Base-by-base conservation (phyloP, 2,113 vertebrate genomes). In the Pardalotus punctatus region DNA sequence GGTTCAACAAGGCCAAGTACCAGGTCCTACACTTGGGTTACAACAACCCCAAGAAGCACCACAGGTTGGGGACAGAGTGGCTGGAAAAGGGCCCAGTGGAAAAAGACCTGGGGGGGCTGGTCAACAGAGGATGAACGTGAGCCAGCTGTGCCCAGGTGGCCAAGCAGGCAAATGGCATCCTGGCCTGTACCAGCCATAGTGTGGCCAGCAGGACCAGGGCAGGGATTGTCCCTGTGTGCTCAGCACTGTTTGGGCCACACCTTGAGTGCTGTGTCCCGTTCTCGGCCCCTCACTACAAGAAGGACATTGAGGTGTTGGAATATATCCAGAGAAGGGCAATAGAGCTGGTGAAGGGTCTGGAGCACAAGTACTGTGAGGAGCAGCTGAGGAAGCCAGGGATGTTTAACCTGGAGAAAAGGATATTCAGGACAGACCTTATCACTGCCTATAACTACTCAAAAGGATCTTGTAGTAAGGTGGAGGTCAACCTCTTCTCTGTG, bases 91-190 rank as follows among this genome's bases (percentile, higher is more conserved):
- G 16, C 6, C 28, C 25, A 25, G 7, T 20, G 35, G 57, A 40
- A 71, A 61, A 54, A 24, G 20, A 31, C 11, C 13, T 54, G 28
- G 16, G 10, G 9, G 1, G 25, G 6, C 24, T 65, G 29, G 28
- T 56, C 0, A 3, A 23, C 22, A 64, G n/a, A 14, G 1, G 12
- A 10, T 61, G 56, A 62, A 40, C 3, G 2, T 6, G 21, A 24
- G 6, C 35, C 35, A 47, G 3, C 0, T 47, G 28, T n/a, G 23
- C 15, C 29, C 12, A 61, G 28, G n/a, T n/a, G 24, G 2, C 48
- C 48, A 56, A 47, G 56, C 35, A 71, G 1, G n/a, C 28, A 9
- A 62, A 1, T 3, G 40, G 4, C n/a, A 54, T 47, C 40, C 35
- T 71, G n/a, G 20, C 5, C 38, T 47, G 5, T 14, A 18, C 0